Conservation (phyloP, 2,797 vertebrate species). For the Schizopygopsis pylzovi region DNA sequence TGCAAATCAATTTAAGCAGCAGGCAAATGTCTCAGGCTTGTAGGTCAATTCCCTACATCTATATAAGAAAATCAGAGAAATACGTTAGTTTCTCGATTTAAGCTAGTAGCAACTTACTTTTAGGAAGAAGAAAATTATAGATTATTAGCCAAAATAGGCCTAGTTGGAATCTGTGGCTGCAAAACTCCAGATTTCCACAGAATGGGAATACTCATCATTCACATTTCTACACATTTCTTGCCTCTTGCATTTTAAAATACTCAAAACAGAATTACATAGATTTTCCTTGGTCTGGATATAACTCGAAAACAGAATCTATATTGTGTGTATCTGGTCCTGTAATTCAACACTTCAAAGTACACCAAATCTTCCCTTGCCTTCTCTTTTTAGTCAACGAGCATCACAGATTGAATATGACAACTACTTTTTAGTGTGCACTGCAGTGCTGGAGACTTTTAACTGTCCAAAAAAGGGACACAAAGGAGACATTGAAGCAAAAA, state of each 20-base stretch:
- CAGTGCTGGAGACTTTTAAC: conserved; percentile 2
- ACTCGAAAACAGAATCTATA: neutral
- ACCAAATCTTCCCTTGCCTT: neutral
- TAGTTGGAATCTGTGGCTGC: neutral
- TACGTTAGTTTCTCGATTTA: neutral
- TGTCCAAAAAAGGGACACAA: conserved; percentile 31
- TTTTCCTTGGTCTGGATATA: neutral
- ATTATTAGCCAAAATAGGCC: no score
- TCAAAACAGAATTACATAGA: neutral
- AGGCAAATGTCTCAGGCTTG: conserved; percentile 17
- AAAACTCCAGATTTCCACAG: neutral
- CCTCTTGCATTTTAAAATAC: neutral
- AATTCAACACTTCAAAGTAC: neutral
- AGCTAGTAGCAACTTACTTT: neutral
- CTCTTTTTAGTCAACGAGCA: neutral
- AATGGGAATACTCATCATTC: neutral
- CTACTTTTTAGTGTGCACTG: conserved; percentile 2
- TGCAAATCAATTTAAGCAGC: conserved; percentile 24
- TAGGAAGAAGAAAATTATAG: neutral
- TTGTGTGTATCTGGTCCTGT: neutral
- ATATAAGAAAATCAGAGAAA: conserved; percentile 2
- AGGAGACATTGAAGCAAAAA: conserved; percentile 41
- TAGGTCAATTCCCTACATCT: conserved; percentile 22
- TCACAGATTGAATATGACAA: conserved; percentile 20
- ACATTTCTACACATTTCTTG: neutral